Evolutionary conservation across 1,140 invertebrate species (phyloP).

Genomic region (Centruroides vittatus): DNA sequence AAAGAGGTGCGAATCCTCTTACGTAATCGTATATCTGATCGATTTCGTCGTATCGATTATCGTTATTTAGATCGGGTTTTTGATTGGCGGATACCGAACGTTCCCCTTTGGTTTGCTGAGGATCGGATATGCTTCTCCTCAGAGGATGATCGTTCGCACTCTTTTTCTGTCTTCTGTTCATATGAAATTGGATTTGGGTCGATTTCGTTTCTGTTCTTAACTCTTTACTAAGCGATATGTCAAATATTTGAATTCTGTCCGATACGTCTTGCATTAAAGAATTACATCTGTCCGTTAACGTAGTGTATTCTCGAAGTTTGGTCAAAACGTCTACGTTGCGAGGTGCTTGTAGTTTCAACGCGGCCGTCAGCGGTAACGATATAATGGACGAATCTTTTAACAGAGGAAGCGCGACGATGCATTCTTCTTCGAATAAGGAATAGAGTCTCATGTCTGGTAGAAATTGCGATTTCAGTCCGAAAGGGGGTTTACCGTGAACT

Average conservation of each 20-base stretch:
- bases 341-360: constrained; percentile 66
- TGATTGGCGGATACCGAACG: no score
- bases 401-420: constrained; percentile 66
- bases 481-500: constrained; percentile 68
- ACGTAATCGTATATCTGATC: constrained; percentile 95
- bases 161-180: constrained; percentile 12
- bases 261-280: constrained; percentile 63
- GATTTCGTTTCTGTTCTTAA: constrained; percentile 21
- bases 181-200: constrained; percentile 2
- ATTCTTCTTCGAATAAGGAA: constrained; percentile 62
- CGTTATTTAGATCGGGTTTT: constrained; percentile 20
- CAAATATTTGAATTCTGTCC: constrained; percentile 50
- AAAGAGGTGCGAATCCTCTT: constrained; percentile 71
- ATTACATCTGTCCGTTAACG: constrained; percentile 61
- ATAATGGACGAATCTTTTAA: constrained; percentile 39
- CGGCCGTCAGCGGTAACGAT: constrained; percentile 66
- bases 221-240: constrained; percentile 26
- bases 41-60: constrained; percentile 80
- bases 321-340: constrained; percentile 67
- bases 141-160: constrained; percentile 1
- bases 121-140: constrained; percentile 15
- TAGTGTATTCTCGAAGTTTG: constrained; percentile 59
- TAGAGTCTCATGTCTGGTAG: constrained; percentile 66
- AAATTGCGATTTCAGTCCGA: constrained; percentile 52
- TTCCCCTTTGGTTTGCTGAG: neutral